These are phyloP conservation scores for Hemichromis elongatus DNA, from an alignment of 2,113 vertebrate genomes.

Conservation along the genomic window DNA sequence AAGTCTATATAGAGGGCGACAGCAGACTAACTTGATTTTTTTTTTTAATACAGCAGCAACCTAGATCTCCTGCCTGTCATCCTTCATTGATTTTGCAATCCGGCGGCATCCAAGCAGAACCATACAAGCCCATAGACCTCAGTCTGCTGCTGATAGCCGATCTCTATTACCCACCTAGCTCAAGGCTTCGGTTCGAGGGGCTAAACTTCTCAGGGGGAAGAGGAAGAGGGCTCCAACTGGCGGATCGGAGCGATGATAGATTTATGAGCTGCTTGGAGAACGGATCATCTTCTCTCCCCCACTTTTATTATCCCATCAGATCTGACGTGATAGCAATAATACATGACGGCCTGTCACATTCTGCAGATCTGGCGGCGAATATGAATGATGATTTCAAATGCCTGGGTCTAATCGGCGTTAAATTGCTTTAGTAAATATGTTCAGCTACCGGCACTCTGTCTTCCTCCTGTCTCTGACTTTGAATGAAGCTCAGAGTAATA, in stretches of 20 bases:
- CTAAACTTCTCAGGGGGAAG: conserved; percentile 24
- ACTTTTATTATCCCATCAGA: conserved; percentile 68
- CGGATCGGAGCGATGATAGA: conserved; percentile 42
- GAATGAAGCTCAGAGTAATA: conserved; percentile 58
- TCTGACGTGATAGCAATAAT: conserved; percentile 46
- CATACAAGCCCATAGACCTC: conserved; percentile 49
- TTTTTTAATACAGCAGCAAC: conserved; percentile 31
- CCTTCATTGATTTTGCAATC: conserved; percentile 74
- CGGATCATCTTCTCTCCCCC: conserved; percentile 42
- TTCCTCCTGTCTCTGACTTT: conserved; percentile 27
- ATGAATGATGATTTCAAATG: conserved; percentile 53
- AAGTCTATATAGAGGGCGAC: neutral
- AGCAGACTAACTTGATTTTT: neutral
- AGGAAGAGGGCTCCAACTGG: conserved; percentile 17
- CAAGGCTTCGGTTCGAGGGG: conserved; percentile 35
- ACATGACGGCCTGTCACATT: conserved; percentile 55
- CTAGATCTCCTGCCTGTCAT: conserved; percentile 64
- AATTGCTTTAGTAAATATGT: conserved; percentile 69
- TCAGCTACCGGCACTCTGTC: conserved; percentile 13
- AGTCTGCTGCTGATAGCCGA: conserved; percentile 52
- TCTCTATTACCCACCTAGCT: conserved; percentile 56
- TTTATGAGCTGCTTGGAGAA: conserved; percentile 58
- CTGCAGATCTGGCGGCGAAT: conserved; percentile 24
- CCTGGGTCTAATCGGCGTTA: conserved; percentile 54
- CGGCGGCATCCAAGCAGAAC: conserved; percentile 54